Evolutionary conservation across 2,888 invertebrate genomes (phyloP), one percentile per base, ranked within the genome.

Genomic region (Diadegma fenestrale): DNA sequence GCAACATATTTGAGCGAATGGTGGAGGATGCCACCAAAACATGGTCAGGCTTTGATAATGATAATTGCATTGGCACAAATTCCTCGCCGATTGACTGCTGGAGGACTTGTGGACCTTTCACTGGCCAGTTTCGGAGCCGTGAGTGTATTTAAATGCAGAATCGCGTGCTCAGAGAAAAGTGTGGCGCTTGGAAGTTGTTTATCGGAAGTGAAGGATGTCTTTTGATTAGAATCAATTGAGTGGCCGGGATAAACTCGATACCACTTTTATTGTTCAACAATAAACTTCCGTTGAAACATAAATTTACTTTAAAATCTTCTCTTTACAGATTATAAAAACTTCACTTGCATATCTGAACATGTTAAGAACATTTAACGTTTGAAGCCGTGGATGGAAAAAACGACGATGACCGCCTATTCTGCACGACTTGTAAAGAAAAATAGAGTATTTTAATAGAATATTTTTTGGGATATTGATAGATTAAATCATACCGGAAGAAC

Each of bases 1-100:
- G 88, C 89, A 5, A 86, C 90, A 8, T 92, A 92, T 37, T 89
- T 89, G 88, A 88, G 90, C 54, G 84, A 91, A 0, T 92, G 92
- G 92, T 90, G 92, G 63, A 86, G 80, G 14, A 45, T 45, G 45
- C 45, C 14, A 45, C 3, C 2, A 14, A 45, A 12, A 17, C 12
- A 45, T 12, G 22, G 12, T 10, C 58, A 7, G 5, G 58, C 8
- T 1, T 61, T 61, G 3, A 10, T 22, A 12, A 14, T 61, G 26
- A 3, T 64, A 4, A 64, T 64, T 33, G n/a, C 33, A 64, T 33
- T 61, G 58, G 58, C 58, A 7, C 12, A 64, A 30, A 64, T 33
- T 2, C 33, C 37, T 12, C 33, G 30, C 14, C 14, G 33, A 22
- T 17, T 64, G 1, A 64, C 33, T 4, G 58, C 58, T 14, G 58